phyloP scores from a whole-genome alignment of 92 coral and sea anemone genomes.

The Ricordea florida region DNA sequence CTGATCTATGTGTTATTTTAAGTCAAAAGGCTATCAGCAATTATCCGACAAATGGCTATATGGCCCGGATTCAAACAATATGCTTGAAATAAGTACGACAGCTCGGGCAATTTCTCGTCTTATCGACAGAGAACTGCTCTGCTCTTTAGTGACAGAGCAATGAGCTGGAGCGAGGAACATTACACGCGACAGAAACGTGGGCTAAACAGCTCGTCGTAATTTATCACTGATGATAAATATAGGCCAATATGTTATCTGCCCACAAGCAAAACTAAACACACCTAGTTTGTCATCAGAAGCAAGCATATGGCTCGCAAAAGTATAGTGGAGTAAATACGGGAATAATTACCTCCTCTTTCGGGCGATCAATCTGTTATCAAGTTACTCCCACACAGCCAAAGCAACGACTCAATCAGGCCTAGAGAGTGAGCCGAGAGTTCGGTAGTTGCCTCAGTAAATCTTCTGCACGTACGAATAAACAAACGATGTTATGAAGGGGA shows the following conservation, averaged over 20 bases:
- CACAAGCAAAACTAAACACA: slow-evolving; percentile 24
- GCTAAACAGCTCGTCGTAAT: slow-evolving; percentile 20
- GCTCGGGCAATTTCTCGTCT: too few species aligned
- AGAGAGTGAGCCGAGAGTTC: background rate
- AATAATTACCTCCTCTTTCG: slow-evolving; percentile 30
- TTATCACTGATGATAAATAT: slow-evolving; percentile 40
- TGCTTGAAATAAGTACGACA: background rate
- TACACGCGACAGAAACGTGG: background rate
- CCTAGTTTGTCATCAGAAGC: background rate
- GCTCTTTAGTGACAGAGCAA: background rate
- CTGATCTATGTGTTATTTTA: background rate
- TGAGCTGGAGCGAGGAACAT: background rate
- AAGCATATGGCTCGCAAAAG: background rate
- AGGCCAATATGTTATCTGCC: slow-evolving; percentile 34
- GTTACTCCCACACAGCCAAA: background rate
- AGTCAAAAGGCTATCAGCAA: background rate
- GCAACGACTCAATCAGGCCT: too few species aligned
- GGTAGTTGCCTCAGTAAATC: background rate
- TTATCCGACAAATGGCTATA: background rate
- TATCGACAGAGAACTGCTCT: too few species aligned
- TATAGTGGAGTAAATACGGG: slow-evolving; percentile 34
- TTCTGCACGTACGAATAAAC: background rate
- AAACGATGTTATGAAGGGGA: background rate
- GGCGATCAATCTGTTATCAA: slow-evolving; percentile 40
- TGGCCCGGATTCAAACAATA: background rate